phyloP scores from a whole-genome alignment of 2,888 invertebrate genomes.

The Xestia sexstrigata region DNA sequence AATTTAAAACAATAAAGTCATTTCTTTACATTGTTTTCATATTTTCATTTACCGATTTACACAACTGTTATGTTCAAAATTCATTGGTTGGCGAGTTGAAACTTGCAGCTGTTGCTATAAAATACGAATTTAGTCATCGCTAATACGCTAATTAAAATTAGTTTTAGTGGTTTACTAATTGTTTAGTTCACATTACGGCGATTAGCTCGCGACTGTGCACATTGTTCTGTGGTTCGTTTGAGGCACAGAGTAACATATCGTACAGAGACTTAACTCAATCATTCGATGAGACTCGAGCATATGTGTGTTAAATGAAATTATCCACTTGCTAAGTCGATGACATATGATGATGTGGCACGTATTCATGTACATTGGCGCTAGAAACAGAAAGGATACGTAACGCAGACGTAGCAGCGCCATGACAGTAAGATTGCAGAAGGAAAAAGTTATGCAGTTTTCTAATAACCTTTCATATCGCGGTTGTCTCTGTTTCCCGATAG shows the following conservation, averaged over 20 bases:
- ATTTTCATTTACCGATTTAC: conserved; percentile 33
- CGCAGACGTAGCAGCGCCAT: neutral
- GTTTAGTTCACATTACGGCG: conserved; percentile 24
- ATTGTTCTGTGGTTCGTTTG: conserved; percentile 18
- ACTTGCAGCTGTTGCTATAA: conserved; percentile 41
- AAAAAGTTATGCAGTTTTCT: neutral
- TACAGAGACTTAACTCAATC: conserved; percentile 11
- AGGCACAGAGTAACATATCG: conserved; percentile 18
- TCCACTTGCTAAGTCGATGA: neutral
- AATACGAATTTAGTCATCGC: conserved; percentile 33
- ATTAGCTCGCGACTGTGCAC: conserved; percentile 16
- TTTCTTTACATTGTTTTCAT: conserved; percentile 24
- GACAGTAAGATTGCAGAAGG: neutral
- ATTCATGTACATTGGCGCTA: conserved; percentile 1
- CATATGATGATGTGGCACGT: too few relatives aligned
- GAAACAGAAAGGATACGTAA: neutral
- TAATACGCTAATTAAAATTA: conserved; percentile 28
- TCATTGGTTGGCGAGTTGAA: conserved; percentile 16
- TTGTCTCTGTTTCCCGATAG: neutral
- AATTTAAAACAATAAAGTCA: conserved; percentile 16
- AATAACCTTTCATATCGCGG: too few relatives aligned
- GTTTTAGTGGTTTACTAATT: conserved; percentile 34
- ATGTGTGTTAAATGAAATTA: conserved; percentile 5
- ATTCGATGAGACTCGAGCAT: neutral
- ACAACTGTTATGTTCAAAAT: conserved; percentile 28